Evolutionary conservation across 2,797 vertebrate genomes (phyloP), one percentile per base, ranked within the genome.

Genomic region (Parauchenoglanis punctatus): DNA sequence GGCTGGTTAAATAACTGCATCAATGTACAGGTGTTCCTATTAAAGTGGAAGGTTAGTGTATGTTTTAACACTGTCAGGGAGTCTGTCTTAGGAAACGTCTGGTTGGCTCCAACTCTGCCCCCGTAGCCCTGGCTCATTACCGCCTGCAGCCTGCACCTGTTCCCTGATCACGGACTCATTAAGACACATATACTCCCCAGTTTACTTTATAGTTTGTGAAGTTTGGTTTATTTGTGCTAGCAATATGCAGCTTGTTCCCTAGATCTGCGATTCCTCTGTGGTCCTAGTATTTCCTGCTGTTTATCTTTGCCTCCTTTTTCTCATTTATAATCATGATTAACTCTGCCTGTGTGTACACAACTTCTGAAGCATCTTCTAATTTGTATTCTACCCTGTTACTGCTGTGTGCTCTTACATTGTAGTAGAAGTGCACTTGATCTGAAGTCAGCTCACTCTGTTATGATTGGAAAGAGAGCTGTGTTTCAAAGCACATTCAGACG

Each of bases 61-160:
- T 61, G 10, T 40, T 88, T 93, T 90, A 91, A 72, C 85, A 83
- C 85, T 86, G 83, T 89, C 90, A 81, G 11, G 11, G 12, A 49
- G 25, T n/a, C 25, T 52, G 59, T 67, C 44, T 52, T 46, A 81
- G 58, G 59, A 81, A 23, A 63, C 61, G 52, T 83, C 20, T 31
- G 7, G 35, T 52, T 35, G 12, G 5, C 49, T 84, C 28, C 23
- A n/a, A 4, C 44, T 72, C 52, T 11, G 12, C 65, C 65, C 77
- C 20, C 20, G 1, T 56, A 76, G 35, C 70, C 40, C 70, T 18
- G 56, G 15, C 25, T 85, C 11, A 84, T 84, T 63, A 49, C 52
- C 72, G n/a, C n/a, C n/a, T n/a, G n/a, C n/a, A n/a, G 0, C 44
- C 58, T 77, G 84, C 84, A 85, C 40, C 84, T 85, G 84, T 77